Evolutionary conservation across 2,888 invertebrate genomes (phyloP), one percentile per base, ranked within the genome.

Genomic region (Tromatobia lineatoria): DNA sequence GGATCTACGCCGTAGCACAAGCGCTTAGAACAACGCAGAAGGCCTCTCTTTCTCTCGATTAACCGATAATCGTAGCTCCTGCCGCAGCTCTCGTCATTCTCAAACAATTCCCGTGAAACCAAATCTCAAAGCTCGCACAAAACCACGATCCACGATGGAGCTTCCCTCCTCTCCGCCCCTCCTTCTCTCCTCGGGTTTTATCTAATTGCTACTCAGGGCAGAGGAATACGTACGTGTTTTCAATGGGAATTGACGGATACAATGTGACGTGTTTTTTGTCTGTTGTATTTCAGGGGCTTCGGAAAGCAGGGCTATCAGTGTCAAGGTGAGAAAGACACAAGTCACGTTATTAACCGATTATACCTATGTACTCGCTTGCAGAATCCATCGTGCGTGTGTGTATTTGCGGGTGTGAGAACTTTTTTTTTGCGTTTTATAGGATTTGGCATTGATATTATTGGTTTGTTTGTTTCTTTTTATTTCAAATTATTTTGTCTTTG

Each of bases 291-390:
- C 97, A 98, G 98, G 98, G 98, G 98, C 94, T 96, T 98, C 94
- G 98, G 98, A 94, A 98, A 98, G 95, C 98, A 98, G 95, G 98
- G 98, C 94, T 98, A 98, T 95, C 98, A 98, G 95, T 98, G 98
- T 95, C 98, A 98, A 98, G 98, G 98, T 98, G 96, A 94, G 93
- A 91, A 92, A 92, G 93, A 93, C 93, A 93, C 93, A 93, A 92
- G 87, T 93, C 93, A 93, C 92, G 91, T 93, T 93, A 92, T 92
- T 92, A 92, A 92, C 92, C 89, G 90, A 92, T 90, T 92, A 89
- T 82, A 85, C 83, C 85, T 80, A 74, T 80, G 73, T 82, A 85
- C 86, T 85, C 88, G 90, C 91, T 92, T 91, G 92, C 91, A 90
- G 89, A 90, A 90, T 87, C 88, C 89, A 88, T 66, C 54, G 74